These are phyloP conservation scores for Pteronura brasiliensis DNA, from an alignment of 2,113 vertebrate genomes.

Conservation along the genomic window DNA sequence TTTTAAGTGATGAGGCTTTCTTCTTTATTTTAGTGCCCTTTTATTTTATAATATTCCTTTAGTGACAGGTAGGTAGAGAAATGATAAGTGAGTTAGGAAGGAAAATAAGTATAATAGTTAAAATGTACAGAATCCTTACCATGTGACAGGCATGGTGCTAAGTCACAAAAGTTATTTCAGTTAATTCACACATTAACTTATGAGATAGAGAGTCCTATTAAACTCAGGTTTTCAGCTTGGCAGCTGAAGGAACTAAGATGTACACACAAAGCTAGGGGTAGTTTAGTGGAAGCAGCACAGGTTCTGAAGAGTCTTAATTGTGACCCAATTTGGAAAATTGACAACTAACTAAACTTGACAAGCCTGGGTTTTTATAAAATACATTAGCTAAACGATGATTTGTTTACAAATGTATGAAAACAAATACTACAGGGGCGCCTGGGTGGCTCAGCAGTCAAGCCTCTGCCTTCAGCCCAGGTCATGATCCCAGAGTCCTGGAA, in stretches of 20 bases:
- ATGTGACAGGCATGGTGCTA: background rate
- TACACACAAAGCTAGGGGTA: background rate
- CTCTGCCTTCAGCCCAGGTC: no score
- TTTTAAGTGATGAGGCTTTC: background rate
- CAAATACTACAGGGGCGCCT: background rate
- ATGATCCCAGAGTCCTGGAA: no score
- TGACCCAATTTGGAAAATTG: slow-evolving; percentile 3
- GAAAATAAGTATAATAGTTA: slow-evolving; percentile 8
- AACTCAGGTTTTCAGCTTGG: background rate
- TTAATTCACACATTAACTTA: background rate
- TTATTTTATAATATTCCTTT: background rate
- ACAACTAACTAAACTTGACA: background rate
- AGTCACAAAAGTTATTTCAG: background rate
- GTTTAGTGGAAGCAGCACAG: background rate
- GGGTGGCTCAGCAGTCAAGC: no score
- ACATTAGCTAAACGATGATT: background rate
- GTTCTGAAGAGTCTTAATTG: slow-evolving; percentile 8
- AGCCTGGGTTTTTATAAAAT: background rate
- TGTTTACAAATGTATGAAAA: background rate
- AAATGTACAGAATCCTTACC: background rate
- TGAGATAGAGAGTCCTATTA: background rate
- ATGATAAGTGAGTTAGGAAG: background rate
- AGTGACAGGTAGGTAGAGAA: background rate
- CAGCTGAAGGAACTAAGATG: background rate
- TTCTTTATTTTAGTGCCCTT: background rate